These are phyloP conservation scores for Hololepta plana DNA, from an alignment of 2,888 invertebrate genomes.

Conservation along the genomic window DNA sequence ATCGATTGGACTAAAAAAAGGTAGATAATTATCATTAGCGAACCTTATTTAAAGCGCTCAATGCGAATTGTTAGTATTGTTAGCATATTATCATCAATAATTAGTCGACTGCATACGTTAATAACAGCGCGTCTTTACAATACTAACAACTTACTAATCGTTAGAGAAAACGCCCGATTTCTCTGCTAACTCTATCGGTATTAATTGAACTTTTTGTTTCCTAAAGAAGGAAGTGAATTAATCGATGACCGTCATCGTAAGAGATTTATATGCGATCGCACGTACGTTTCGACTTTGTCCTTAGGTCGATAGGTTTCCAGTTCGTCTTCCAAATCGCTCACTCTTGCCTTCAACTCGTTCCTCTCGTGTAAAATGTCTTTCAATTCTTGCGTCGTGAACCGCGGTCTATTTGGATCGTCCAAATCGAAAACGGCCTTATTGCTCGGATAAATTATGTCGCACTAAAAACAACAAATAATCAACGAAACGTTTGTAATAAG, in stretches of 20 bases:
- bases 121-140: conserved; percentile 1
- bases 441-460: conserved; percentile 30
- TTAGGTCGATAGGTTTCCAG: conserved; percentile 53
- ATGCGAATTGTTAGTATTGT: too few species aligned
- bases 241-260: too few species aligned
- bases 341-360: conserved; percentile 81
- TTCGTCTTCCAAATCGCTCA: conserved; percentile 88
- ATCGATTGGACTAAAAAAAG: conserved; percentile 30
- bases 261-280: too few species aligned
- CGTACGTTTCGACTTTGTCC: conserved; percentile 31
- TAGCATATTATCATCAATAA: too few species aligned
- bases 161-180: too few species aligned
- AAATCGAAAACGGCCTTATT: conserved; percentile 40
- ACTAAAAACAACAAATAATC: conserved; percentile 16
- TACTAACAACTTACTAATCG: too few species aligned
- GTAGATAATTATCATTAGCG: conserved; percentile 2
- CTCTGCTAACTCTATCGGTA: too few species aligned
- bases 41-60: too few species aligned
- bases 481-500: conserved; percentile 2
- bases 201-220: too few species aligned
- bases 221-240: too few species aligned
- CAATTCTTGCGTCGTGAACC: conserved; percentile 70
- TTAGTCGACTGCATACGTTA: background rate
- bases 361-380: conserved; percentile 79
- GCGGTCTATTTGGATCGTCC: conserved; percentile 56